Evolutionary conservation across 2,888 invertebrate genomes (phyloP).

Genomic region (Pristionchus arcanus): DNA sequence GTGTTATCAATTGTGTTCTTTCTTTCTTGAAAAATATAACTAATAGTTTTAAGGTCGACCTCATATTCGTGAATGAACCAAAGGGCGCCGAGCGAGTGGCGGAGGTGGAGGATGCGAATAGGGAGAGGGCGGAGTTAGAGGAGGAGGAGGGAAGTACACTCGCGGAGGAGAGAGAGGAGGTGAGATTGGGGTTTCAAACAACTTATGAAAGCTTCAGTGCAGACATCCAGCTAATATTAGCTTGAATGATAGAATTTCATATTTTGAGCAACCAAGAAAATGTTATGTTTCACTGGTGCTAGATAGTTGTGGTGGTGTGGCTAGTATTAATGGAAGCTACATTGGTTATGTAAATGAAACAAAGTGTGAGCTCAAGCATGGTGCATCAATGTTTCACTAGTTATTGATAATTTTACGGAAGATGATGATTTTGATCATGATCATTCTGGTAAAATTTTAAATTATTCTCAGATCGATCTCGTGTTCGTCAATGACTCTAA

Average conservation of each 20-base stretch:
- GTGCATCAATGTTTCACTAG: too few species aligned
- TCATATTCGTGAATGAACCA: background rate
- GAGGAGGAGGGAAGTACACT: background rate
- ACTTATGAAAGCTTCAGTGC: background rate
- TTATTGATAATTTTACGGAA: too few species aligned
- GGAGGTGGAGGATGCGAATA: conserved; percentile 17
- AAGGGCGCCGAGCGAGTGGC: background rate
- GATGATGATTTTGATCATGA: too few species aligned
- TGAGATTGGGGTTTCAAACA: background rate
- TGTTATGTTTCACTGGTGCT: too few species aligned
- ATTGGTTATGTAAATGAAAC: too few species aligned
- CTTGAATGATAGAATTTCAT: background rate
- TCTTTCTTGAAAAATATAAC: background rate
- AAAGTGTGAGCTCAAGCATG: too few species aligned
- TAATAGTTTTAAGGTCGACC: background rate
- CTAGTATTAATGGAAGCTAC: too few species aligned
- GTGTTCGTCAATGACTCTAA: background rate
- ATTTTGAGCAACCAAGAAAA: background rate
- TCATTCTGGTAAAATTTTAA: background rate
- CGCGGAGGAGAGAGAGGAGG: conserved; percentile 1
- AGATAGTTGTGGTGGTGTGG: too few species aligned
- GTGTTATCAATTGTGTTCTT: too few species aligned
- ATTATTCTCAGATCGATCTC: conserved; percentile 8
- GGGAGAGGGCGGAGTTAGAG: conserved; percentile 8
- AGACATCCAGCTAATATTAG: background rate